Evolutionary conservation across 2,888 invertebrate species (phyloP), one percentile per base, ranked within the genome.

Genomic region (Syrphus vitripennis): DNA sequence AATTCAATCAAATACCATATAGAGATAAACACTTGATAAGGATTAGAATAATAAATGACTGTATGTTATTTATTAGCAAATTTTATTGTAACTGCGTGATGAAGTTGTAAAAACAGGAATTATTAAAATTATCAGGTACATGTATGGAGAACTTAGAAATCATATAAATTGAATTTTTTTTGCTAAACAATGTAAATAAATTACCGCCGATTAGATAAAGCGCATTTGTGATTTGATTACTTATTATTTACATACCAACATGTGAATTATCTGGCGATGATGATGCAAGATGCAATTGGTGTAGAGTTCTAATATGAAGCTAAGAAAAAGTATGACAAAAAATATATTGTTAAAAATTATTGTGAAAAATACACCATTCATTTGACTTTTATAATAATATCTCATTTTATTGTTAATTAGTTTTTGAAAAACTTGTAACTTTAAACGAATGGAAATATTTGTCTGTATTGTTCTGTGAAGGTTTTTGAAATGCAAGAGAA

Each of bases 61-160:
- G 2, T 24, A 21, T 67, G n/a, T 50, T 50, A 67, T 50, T 50
- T 67, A 50, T 50, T 34, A 34, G 31, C 21, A 9, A 24, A 50
- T 67, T 67, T 34, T 50, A 67, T 67, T 67, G n/a, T 34, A 3
- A 16, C 21, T 67, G 50, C 67, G 24, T 67, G 67, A 5, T 21
- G 50, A 34, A 31, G 34, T n/a, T 14, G 4, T 50, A 1, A 67
- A 50, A 50, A 50, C 4, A 50, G n/a, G 14, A 34, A 67, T 67
- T 67, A 67, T 50, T 24, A 67, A 67, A 67, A 67, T 50, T n/a
- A 67, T 24, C 67, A 67, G 67, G 67, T 67, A 65, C 6, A 12
- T 4, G 42, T 31, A 65, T 14, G 1, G 0, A 12, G 14, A 12
- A 21, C 7, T 31, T 31, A 5, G 37, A 50, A 5, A 50, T 9